A percentile compares a stretch with the other conserved stretches of the same genome.
phyloP scores from a whole-genome alignment of 2,797 vertebrate species.

The Gadopsis marmoratus region DNA sequence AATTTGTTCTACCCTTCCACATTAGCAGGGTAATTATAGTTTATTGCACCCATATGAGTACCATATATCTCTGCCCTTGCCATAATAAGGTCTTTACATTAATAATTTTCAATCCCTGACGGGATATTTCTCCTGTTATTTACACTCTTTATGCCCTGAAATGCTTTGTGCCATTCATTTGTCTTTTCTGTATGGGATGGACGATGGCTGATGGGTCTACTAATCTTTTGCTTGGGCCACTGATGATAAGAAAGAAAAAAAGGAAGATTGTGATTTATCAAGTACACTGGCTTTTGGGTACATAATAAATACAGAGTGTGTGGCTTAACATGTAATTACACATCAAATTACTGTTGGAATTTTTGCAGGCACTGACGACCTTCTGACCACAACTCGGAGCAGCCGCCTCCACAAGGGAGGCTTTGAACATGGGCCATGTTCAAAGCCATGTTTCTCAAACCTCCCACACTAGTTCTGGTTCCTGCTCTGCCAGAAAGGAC shows the following conservation, averaged over 20 bases:
- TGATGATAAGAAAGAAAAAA: constrained; percentile 5
- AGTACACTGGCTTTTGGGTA: neutral
- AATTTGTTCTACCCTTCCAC: constrained; percentile 42
- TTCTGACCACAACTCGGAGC: neutral
- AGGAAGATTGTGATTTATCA: neutral
- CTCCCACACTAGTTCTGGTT: neutral
- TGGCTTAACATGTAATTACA: neutral
- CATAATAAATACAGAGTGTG: neutral
- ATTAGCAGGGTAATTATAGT: constrained; percentile 47
- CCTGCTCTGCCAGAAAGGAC: neutral
- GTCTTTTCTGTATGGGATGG: constrained; percentile 33
- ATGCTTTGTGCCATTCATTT: constrained; percentile 44
- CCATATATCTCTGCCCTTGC: constrained; percentile 23
- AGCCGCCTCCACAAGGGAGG: neutral
- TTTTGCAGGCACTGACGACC: neutral
- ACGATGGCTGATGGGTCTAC: neutral
- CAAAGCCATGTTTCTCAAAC: neutral
- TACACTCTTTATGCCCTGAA: constrained; percentile 39
- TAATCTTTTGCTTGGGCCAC: constrained; percentile 22
- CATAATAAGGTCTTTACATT: constrained; percentile 51
- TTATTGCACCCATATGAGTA: constrained; percentile 32
- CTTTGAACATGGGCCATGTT: neutral
- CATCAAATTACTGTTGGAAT: neutral
- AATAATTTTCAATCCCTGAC: constrained; percentile 43
- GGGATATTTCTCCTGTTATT: constrained; percentile 46